These are phyloP conservation scores for Gnatocerus cornutus DNA, from an alignment of 2,888 invertebrate genomes.

Conservation along the genomic window DNA sequence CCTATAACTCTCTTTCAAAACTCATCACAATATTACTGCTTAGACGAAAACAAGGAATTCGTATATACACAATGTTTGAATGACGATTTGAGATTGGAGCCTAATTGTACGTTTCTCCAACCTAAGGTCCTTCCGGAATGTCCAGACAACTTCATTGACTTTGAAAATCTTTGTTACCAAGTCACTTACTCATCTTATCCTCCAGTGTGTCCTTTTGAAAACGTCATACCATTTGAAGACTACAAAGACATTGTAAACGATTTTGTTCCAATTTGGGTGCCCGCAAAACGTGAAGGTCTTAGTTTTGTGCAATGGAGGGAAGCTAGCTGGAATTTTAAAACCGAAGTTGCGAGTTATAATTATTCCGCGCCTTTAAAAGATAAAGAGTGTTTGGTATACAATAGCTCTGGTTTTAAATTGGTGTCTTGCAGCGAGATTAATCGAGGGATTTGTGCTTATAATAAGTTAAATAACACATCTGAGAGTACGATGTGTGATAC, in stretches of 20 bases:
- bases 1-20: not conserved
- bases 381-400: not conserved
- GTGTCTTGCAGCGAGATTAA: slow-evolving; percentile 56
- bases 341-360: not conserved
- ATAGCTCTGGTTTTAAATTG: not conserved
- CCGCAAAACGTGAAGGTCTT: slow-evolving; percentile 18
- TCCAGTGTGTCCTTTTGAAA: slow-evolving; percentile 15
- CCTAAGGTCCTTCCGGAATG: not conserved
- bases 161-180: slow-evolving; percentile 12
- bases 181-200: slow-evolving; percentile 1
- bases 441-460: slow-evolving; percentile 58
- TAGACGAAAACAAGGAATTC: slow-evolving; percentile 10
- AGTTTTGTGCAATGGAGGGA: slow-evolving; percentile 21
- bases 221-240: slow-evolving; percentile 14
- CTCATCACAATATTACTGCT: slow-evolving; percentile 3
- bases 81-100: not conserved
- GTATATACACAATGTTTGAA: slow-evolving; percentile 10
- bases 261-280: slow-evolving; percentile 17
- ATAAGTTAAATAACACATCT: slow-evolving; percentile 50
- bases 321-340: slow-evolving; percentile 1
- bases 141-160: slow-evolving; percentile 10
- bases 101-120: slow-evolving; percentile 11
- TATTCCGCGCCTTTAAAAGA: slow-evolving; percentile 15
- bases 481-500: not conserved
- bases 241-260: slow-evolving; percentile 4